Evolutionary conservation across 2,888 invertebrate genomes (phyloP), one percentile per base, ranked within the genome.

Genomic region (Lepidocyrtinus sp.): DNA sequence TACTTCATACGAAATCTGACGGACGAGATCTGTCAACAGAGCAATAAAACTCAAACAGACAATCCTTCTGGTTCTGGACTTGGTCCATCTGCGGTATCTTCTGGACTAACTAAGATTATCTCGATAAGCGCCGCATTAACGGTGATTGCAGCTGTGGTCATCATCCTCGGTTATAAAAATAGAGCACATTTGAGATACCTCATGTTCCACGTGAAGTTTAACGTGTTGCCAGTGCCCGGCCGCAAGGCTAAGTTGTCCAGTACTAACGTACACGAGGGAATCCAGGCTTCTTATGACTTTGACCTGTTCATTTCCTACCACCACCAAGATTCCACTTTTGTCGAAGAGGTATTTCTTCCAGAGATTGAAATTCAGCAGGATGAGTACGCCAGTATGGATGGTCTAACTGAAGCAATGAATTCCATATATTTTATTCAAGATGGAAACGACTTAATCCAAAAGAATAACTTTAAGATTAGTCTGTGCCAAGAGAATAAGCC

Each of bases 271-370:
- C 36, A 27, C 17, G 26, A 22, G 12, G 19, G 24, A 15, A 9
- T 19, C 26, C n/a, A 2, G 0, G 2, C 21, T 17, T 71, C 61
- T 1, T 89, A 87, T 74, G 84, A 90, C 19, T 94, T 92, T 86
- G 93, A 93, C 82, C 91, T 93, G 0, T 94, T 94, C 86, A 92
- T 94, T 0, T 93, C 93, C 0, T 93, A 93, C 85, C 92, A 92
- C 86, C 91, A 92, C 65, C 90, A 91, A 55, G 93, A 94, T 86
- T 88, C 92, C 0, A 88, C 89, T 0, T 93, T 93, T 93, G 91
- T 93, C 1, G 87, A 92, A 65, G 91, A 92, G 22, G 89, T 92
- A 9, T 88, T 93, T 0, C 87, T 93, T 15, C 92, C 93, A 0
- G 91, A 92, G 67, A 89, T 93, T 7, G 93, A 93, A 27, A 0